These are phyloP conservation scores for Aethes cnicana DNA, from an alignment of 2,888 invertebrate species.

Conservation along the genomic window DNA sequence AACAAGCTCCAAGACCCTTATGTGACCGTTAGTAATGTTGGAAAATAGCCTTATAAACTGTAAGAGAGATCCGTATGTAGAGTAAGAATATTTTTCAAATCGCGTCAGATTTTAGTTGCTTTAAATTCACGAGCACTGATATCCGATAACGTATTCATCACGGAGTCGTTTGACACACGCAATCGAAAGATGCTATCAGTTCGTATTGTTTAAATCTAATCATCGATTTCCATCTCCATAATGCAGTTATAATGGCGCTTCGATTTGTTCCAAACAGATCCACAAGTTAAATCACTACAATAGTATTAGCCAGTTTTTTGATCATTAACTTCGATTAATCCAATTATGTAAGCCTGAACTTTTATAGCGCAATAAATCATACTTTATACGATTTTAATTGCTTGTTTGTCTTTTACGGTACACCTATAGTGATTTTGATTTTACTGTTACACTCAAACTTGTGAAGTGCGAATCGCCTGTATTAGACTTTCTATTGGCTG, in stretches of 20 bases:
- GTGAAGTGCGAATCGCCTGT: neutral
- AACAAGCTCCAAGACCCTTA: too few species aligned
- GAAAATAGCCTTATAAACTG: too few species aligned
- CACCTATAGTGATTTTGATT: neutral
- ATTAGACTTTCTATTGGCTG: too few species aligned
- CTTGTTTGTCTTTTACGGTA: slow-evolving; percentile 20
- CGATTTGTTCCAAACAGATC: slow-evolving; percentile 72
- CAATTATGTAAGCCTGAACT: slow-evolving; percentile 18
- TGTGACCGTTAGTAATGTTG: too few species aligned
- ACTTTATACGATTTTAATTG: slow-evolving; percentile 26
- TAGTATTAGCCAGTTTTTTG: slow-evolving; percentile 24
- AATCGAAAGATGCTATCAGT: slow-evolving; percentile 19
- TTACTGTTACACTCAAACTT: neutral
- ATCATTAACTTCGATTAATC: slow-evolving; percentile 25
- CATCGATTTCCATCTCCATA: slow-evolving; percentile 68
- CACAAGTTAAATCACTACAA: slow-evolving; percentile 2
- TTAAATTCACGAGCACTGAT: neutral
- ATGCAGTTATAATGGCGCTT: slow-evolving; percentile 64
- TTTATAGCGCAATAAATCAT: slow-evolving; percentile 28
- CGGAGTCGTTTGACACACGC: neutral
- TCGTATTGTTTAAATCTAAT: slow-evolving; percentile 45
- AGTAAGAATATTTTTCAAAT: too few species aligned
- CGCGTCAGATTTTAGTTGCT: too few species aligned
- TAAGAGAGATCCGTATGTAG: too few species aligned
- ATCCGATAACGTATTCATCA: neutral